phyloP scores from a whole-genome alignment of 2,797 vertebrate species.

The Aeoliscus strigatus region DNA sequence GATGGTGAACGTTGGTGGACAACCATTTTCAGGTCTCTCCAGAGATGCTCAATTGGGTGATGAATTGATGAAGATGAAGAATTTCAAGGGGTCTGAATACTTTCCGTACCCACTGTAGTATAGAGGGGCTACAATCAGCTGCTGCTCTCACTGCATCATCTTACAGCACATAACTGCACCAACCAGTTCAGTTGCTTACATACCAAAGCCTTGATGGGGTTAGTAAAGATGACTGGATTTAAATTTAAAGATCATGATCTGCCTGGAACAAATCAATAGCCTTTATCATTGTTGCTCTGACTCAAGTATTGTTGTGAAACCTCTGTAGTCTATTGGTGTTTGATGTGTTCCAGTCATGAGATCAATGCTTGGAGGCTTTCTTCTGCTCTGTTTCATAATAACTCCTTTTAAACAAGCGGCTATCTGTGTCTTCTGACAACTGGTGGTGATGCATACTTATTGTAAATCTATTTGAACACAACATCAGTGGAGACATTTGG shows the following conservation, averaged over 20 bases:
- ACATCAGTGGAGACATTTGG: neutral
- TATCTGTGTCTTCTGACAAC: neutral
- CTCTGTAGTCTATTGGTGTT: neutral
- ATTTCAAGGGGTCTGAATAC: too few species aligned
- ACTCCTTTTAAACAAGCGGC: neutral
- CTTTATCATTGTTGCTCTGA: neutral
- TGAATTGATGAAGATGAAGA: too few species aligned
- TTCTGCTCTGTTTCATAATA: neutral
- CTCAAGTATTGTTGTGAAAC: neutral
- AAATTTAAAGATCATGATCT: neutral
- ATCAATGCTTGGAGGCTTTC: neutral
- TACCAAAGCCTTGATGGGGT: too few species aligned
- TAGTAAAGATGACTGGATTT: too few species aligned
- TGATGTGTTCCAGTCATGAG: neutral
- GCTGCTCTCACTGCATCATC: too few species aligned
- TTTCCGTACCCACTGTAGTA: too few species aligned
- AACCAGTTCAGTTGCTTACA: too few species aligned
- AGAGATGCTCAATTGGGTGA: too few species aligned
- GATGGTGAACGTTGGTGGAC: too few species aligned
- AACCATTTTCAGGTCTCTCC: too few species aligned
- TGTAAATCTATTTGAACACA: constrained; percentile 1
- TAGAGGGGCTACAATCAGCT: too few species aligned
- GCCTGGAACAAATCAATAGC: neutral
- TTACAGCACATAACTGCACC: too few species aligned
- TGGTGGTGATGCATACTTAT: neutral